Evolutionary conservation across 2,888 invertebrate genomes (phyloP).

Genomic region (Stenotaenia linearis): DNA sequence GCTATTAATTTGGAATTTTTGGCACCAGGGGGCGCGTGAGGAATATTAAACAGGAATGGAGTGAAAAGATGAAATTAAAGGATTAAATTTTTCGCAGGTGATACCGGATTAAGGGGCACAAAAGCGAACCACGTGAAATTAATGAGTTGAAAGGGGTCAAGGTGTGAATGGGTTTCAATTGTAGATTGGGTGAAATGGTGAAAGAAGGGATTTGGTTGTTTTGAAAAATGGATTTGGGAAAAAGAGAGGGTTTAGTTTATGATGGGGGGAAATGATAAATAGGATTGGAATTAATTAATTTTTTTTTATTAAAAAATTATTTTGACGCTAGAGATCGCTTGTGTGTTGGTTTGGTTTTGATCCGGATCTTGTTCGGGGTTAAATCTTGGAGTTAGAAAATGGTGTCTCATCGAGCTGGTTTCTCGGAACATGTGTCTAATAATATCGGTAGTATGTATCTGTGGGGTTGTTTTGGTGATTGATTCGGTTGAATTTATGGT

Average conservation of each 20-base stretch:
- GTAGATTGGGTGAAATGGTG: not conserved
- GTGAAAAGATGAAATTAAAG: constrained; percentile 10
- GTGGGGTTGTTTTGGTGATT: not conserved
- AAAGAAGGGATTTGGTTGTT: not conserved
- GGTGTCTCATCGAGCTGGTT: not conserved
- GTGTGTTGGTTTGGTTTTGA: no score
- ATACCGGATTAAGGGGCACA: not conserved
- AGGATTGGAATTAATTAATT: not conserved
- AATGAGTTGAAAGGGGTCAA: constrained; percentile 14
- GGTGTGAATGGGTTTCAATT: not conserved
- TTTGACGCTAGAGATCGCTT: no score
- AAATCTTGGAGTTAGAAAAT: no score
- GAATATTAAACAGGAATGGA: not conserved
- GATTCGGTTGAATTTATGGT: not conserved
- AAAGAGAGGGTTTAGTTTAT: not conserved
- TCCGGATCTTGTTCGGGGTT: no score
- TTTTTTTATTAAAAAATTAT: not conserved
- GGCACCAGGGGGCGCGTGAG: not conserved
- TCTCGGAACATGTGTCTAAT: no score
- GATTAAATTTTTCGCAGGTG: constrained; percentile 15
- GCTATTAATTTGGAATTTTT: not conserved
- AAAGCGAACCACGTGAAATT: constrained; percentile 1
- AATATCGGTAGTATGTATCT: no score
- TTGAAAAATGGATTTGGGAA: not conserved
- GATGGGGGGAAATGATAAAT: not conserved